A percentile compares a stretch with the other conserved stretches of the same genome.
These are phyloP conservation scores for Holothuria leucospilota DNA, from an alignment of 53 echinoderm and acorn worm species.

Conservation along the genomic window DNA sequence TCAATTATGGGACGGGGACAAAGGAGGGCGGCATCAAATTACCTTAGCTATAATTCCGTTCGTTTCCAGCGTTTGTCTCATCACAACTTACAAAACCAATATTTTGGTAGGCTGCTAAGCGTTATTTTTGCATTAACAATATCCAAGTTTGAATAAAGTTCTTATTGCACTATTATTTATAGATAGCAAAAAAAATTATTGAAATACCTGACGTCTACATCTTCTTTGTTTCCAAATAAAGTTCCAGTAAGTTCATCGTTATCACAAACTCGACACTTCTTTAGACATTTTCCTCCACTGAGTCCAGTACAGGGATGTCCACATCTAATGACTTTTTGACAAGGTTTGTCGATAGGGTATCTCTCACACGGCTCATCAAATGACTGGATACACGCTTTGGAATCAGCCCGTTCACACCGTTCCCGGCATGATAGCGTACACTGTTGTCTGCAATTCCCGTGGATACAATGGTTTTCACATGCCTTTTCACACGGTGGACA, in stretches of 20 bases:
- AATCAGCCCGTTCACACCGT: conserved; percentile 60
- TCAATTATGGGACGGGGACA: no score
- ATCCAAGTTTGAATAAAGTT: no score
- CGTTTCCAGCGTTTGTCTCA: no score
- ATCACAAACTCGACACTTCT: conserved; percentile 82
- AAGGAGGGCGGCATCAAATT: no score
- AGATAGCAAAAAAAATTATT: neutral
- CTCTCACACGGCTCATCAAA: conserved; percentile 63
- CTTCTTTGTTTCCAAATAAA: conserved; percentile 83
- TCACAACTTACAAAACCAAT: no score
- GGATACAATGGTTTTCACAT: conserved; percentile 43
- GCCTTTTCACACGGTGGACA: conserved; percentile 60
- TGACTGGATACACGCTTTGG: conserved; percentile 54
- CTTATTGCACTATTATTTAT: no score
- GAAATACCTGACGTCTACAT: conserved; percentile 65
- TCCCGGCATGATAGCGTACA: conserved; percentile 13
- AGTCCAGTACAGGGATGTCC: conserved; percentile 87
- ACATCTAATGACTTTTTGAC: conserved; percentile 61
- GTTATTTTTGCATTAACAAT: no score
- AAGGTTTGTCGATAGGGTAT: conserved; percentile 75
- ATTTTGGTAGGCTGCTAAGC: no score
- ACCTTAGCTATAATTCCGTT: no score
- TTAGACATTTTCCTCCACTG: conserved; percentile 86
- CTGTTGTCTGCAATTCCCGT: conserved; percentile 51
- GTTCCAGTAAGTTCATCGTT: conserved; percentile 81